A percentile compares a stretch with the other conserved stretches of the same genome.
Conservation (phyloP, 2,797 vertebrate genomes). For the Rachycentron canadum region DNA sequence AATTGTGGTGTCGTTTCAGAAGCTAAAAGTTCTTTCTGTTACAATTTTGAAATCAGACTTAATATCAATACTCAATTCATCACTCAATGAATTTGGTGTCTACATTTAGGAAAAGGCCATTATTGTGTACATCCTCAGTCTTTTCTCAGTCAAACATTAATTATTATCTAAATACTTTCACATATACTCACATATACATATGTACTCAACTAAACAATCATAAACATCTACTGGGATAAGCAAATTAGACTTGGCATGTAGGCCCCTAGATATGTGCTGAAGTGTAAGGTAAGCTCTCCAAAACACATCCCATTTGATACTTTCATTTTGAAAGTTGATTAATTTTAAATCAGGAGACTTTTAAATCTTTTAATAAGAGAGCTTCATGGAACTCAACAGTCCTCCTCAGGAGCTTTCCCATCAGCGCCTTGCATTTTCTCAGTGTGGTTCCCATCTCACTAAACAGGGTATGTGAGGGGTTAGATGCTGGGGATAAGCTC, state of each 20-base stretch:
- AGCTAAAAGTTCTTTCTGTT: neutral
- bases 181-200: neutral
- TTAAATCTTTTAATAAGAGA: constrained; percentile 28
- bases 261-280: neutral
- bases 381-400: constrained; percentile 34
- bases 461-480: constrained; percentile 89
- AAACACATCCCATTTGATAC: constrained; percentile 10
- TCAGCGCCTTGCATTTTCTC: constrained; percentile 59
- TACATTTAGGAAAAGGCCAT: neutral
- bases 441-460: constrained; percentile 88
- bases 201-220: neutral
- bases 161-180: neutral
- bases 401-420: constrained; percentile 56
- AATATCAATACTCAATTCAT: neutral
- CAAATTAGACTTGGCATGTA: neutral
- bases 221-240: neutral
- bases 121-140: neutral
- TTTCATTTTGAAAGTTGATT: constrained; percentile 20
- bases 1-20: neutral
- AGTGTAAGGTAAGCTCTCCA: neutral
- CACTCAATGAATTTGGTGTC: neutral
- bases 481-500: constrained; percentile 86
- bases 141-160: too few species aligned
- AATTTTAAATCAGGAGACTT: neutral
- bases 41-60: neutral